Evolutionary conservation across 2,113 vertebrate genomes (phyloP), one percentile per base, ranked within the genome.

Genomic region (Stomatorhinus ivindoensis): DNA sequence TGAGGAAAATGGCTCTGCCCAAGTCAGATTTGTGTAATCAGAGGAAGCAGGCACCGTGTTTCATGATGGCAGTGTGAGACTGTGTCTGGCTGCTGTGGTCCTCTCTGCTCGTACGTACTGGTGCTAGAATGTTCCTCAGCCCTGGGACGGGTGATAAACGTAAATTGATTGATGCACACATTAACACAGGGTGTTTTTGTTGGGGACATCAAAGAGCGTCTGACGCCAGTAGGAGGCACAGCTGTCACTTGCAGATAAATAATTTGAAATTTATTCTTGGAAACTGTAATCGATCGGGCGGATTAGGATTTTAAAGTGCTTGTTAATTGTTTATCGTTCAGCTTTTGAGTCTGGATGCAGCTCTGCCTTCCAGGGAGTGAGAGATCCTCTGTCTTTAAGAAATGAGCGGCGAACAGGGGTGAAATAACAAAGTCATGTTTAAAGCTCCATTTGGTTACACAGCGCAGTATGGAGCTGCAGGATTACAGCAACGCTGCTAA

Each of bases 181-280:
- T 65, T 42, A 31, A 88, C 19, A 39, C 48, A 8, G 47, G 69
- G 48, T 80, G 46, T 48, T 82, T 88, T 53, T 88, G 65, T 88
- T 53, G 13, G 65, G 69, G 24, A 82, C 88, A 24, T 82, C 69
- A 88, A 88, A 53, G 69, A 4, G 46, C 2, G 19, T 17, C 31
- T 15, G 21, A 8, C 24, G 47, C 27, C 24, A 2, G 42, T 17
- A 4, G 51, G 50, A 84, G 76, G 31, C 39, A n/a, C 76, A 84
- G 73, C 88, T 89, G 76, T 58, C 88, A 44, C 15, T 24, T 35
- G 31, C 39, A 39, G 69, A 82, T 88, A 51, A 80, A 88, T 80
- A 80, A 42, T 87, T 87, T 58, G 17, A 31, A 82, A 89, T 80
- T 76, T 48, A 50, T 42, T 27, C 46, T 55, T 27, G n/a, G 27